Base-by-base conservation (phyloP, 2,888 invertebrate species). In the Leptura quadrifasciata region DNA sequence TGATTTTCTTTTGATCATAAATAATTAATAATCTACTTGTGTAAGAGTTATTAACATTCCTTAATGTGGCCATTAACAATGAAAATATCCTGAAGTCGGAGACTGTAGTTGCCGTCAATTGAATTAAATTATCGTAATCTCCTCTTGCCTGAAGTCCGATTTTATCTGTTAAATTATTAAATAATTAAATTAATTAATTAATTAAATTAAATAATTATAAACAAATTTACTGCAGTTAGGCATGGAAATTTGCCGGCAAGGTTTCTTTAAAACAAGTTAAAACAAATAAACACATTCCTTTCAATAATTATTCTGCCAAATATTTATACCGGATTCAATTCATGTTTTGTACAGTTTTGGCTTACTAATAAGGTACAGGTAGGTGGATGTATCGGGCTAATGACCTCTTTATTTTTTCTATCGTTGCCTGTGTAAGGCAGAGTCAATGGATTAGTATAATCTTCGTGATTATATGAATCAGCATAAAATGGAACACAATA, bases 321-420 rank as follows among this genome's bases (percentile, higher is more conserved):
- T 27, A 63, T 63, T 58, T 24, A 20, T 35, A 69, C 58, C 39
- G 58, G n/a, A 39, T 57, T 69, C 35, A 35, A 58, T 39, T 24
- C 69, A 47, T 21, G n/a, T 69, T 69, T 69, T 60, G 31, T 69
- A 69, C 69, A 69, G 69, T 58, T 69, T 69, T 35, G 58, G 10
- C 60, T 69, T 58, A 58, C 69, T 58, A 69, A 69, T 58, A 69
- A 69, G 69, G 69, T 24, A 63, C 35, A 35, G 35, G n/a, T 54
- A 67, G 39, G 69, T 69, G 47, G 47, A 39, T 39, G n/a, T 18
- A 8, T 35, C 20, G 58, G 57, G 31, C 20, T 39, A 47, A 69
- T 69, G 69, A 69, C 69, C 69, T 69, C 39, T 58, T 39, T 21
- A 58, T 35, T 55, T 68, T 68, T 17, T 52, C 31, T 8, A 31